phyloP scores from a whole-genome alignment of 2,888 invertebrate species.

The Ligdia adustata region DNA sequence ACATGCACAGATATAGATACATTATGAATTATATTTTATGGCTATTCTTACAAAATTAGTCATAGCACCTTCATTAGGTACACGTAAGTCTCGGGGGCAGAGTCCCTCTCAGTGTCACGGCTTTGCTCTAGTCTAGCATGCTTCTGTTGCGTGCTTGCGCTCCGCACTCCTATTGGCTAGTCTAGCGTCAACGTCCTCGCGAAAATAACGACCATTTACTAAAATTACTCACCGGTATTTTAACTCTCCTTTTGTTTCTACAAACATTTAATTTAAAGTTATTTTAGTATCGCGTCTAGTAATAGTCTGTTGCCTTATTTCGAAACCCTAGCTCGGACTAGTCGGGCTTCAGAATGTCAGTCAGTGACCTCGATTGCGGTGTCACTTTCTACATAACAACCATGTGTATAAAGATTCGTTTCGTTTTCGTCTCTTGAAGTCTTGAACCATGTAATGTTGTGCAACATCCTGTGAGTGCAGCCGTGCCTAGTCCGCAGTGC shows the following conservation, averaged over 20 bases:
- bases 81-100: conserved; percentile 51
- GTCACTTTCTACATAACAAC: conserved; percentile 3
- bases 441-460: conserved; percentile 45
- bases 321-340: conserved; percentile 6
- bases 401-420: conserved; percentile 22
- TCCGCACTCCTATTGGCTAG: conserved; percentile 27
- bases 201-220: conserved; percentile 11
- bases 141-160: conserved; percentile 51
- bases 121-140: conserved; percentile 46
- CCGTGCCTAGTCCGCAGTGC: conserved; percentile 45
- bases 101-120: conserved; percentile 50
- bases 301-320: conserved; percentile 6
- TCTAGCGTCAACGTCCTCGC: conserved; percentile 25
- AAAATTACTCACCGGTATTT: conserved; percentile 11
- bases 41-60: conserved; percentile 53
- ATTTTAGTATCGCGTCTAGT: conserved; percentile 10
- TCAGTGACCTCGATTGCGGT: conserved; percentile 22
- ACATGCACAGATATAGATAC: conserved; percentile 21
- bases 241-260: conserved; percentile 5
- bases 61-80: conserved; percentile 35
- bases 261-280: conserved; percentile 1
- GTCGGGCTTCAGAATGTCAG: conserved; percentile 11
- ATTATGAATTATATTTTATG: conserved; percentile 30
- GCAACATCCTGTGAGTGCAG: conserved; percentile 50
- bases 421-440: conserved; percentile 33